phyloP scores from a whole-genome alignment of 2,113 vertebrate species.

The Ceratotherium simum region DNA sequence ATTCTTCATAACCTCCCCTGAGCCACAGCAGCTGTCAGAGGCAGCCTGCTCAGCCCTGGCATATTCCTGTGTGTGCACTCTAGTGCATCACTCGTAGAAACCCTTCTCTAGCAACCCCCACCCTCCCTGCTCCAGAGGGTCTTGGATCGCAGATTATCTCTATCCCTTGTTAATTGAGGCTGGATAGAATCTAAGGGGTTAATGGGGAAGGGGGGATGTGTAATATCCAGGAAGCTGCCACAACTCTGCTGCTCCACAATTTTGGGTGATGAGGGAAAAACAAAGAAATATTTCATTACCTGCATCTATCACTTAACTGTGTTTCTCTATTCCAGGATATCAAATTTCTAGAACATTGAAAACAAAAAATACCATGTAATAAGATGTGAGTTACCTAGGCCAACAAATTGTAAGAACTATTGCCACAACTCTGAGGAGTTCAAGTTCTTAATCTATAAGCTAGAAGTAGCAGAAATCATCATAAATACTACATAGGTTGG shows the following conservation, averaged over 20 bases:
- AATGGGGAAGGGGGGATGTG: fast-evolving
- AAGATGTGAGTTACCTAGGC: background rate
- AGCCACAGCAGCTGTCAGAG: background rate
- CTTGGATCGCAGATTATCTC: fast-evolving
- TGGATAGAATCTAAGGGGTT: fast-evolving
- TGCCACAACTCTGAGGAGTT: background rate
- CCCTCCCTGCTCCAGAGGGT: fast-evolving
- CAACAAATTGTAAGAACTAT: background rate
- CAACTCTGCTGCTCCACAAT: fast-evolving
- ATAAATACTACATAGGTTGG: background rate
- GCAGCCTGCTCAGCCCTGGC: fast-evolving
- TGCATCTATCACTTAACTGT: background rate
- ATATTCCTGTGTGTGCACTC: background rate
- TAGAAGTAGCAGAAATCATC: background rate
- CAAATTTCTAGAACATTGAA: background rate
- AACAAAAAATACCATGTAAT: background rate
- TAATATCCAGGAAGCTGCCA: background rate
- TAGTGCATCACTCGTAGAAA: fast-evolving
- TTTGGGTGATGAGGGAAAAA: background rate
- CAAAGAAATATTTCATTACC: background rate
- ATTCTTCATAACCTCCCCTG: background rate
- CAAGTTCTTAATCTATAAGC: background rate
- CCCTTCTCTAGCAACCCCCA: fast-evolving
- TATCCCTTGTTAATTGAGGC: background rate
- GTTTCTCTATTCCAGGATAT: fast-evolving